Conservation (phyloP, 2,113 vertebrate genomes). For the Pterophyllum scalare region DNA sequence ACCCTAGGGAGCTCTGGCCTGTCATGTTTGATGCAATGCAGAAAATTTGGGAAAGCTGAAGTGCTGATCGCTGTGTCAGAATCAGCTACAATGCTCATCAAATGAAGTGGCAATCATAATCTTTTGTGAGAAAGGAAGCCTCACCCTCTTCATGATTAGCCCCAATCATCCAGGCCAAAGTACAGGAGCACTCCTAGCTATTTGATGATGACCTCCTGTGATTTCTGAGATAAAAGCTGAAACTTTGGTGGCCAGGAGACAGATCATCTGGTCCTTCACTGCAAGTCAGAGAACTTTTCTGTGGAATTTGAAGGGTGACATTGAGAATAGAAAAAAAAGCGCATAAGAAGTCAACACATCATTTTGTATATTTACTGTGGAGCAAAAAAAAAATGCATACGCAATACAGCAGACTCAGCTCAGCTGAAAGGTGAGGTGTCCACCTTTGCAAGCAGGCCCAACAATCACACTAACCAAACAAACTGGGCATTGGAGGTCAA, state of each 20-base stretch:
- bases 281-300: not conserved
- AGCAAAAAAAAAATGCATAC: not conserved
- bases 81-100: not conserved
- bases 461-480: not conserved
- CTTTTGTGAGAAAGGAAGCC: conserved; percentile 1
- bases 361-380: not conserved
- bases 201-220: not conserved
- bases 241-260: not conserved
- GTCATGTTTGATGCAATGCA: conserved; percentile 9
- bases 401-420: not conserved
- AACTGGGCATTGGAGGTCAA: not conserved
- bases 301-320: not conserved
- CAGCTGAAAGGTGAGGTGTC: not conserved
- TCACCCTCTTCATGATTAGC: conserved; percentile 5
- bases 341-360: not conserved
- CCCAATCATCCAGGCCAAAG: conserved; percentile 8
- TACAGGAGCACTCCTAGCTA: not conserved
- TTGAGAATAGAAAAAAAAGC: not conserved
- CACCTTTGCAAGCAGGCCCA: not conserved
- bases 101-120: conserved; percentile 11
- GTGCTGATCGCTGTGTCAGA: not conserved
- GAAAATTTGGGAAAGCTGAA: not conserved
- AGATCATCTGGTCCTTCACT: not conserved
- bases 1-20: not conserved
- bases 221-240: conserved; percentile 18